A percentile compares a stretch with the other conserved stretches of the same genome.
These are phyloP conservation scores for Heliconius nattereri DNA, from an alignment of 1,140 invertebrate genomes.

Conservation along the genomic window DNA sequence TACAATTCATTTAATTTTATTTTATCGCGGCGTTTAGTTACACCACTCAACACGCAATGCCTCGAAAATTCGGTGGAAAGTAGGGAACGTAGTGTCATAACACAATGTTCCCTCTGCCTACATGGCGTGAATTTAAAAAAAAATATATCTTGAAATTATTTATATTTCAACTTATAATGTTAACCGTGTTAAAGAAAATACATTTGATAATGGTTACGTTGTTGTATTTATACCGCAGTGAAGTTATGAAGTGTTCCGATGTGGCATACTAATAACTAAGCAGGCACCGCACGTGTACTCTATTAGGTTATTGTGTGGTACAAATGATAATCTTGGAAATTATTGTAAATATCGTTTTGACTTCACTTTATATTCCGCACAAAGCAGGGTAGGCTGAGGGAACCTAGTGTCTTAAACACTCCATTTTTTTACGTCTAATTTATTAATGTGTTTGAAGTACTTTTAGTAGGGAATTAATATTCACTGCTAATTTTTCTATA, in stretches of 20 bases:
- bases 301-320: slow-evolving; percentile 44
- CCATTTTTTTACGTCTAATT: too few relatives aligned
- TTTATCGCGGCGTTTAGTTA: not conserved
- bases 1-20: too few relatives aligned
- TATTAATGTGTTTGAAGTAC: too few relatives aligned
- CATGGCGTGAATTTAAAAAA: not conserved
- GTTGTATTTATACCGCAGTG: slow-evolving; percentile 32
- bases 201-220: slow-evolving; percentile 20
- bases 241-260: slow-evolving; percentile 43
- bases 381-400: too few relatives aligned
- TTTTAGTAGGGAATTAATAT: too few relatives aligned
- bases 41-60: not conserved
- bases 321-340: slow-evolving; percentile 6
- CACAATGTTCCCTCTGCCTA: not conserved
- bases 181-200: not conserved
- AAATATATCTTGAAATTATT: not conserved
- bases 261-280: slow-evolving; percentile 57
- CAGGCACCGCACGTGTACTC: slow-evolving; percentile 47
- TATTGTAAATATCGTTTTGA: not conserved
- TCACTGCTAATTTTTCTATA: too few relatives aligned
- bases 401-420: too few relatives aligned
- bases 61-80: not conserved
- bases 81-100: not conserved
- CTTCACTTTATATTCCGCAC: too few relatives aligned
- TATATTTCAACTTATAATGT: not conserved